Conservation (phyloP, 2,797 vertebrate genomes). For the Halcyon leucocephala region DNA sequence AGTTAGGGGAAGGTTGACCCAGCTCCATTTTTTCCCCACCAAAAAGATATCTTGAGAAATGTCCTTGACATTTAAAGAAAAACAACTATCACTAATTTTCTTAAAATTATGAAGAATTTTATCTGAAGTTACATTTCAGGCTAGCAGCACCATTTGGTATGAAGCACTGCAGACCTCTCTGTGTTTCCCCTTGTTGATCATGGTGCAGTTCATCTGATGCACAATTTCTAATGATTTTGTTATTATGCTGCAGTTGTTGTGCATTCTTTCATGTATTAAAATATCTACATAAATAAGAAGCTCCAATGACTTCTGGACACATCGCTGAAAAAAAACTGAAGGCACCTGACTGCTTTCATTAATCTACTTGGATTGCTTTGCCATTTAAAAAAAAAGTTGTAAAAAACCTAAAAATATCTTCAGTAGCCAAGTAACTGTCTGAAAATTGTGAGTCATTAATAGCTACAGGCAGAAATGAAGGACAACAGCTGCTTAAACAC, state of each 20-base stretch:
- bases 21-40: background rate
- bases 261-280: background rate
- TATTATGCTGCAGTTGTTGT: background rate
- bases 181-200: background rate
- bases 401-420: constrained; percentile 56
- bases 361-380: constrained; percentile 41
- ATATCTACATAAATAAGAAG: background rate
- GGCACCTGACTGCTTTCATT: constrained; percentile 20
- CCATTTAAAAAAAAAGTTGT: constrained; percentile 16
- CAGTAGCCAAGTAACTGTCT: constrained; percentile 45
- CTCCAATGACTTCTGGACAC: background rate
- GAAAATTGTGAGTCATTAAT: constrained; percentile 61
- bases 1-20: background rate
- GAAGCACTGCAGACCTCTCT: background rate
- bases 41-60: background rate
- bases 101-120: background rate
- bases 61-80: background rate
- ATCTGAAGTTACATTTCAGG: background rate
- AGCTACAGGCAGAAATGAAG: constrained; percentile 40
- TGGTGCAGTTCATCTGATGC: background rate
- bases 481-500: constrained; percentile 31
- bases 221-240: background rate
- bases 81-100: background rate
- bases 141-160: background rate
- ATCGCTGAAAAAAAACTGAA: background rate